Base-by-base conservation (phyloP, 2,113 vertebrate genomes). In the Neolamprologus toae region DNA sequence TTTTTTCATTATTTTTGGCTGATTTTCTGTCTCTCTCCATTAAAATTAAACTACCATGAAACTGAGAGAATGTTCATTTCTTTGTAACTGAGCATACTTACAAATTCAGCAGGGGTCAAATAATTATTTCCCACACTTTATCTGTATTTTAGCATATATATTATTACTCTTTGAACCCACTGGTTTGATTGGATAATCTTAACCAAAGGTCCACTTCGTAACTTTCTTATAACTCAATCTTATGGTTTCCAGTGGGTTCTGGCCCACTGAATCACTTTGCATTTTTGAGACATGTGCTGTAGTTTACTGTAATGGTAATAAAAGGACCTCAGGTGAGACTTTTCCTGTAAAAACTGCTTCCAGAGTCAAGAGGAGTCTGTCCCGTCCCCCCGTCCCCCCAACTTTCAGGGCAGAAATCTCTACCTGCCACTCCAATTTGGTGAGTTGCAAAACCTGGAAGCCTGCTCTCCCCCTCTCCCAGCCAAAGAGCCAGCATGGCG, bases 381-480 rank as follows among this genome's bases (percentile, higher is more conserved):
- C 23, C 23, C 23, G 23, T 23, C 23, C 23, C 23, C 23, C 23
- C 23, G 23, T 23, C 23, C 54, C 57, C 17, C 17, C 1, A 49
- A 4, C 31, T 68, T 57, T 47, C n/a, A 17, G 3, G 8, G 8
- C 12, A 61, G 11, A 17, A n/a, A 40, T 49, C 54, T 81, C 21
- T 94, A 99, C 98, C 98, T 96, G 98, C 98, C 7, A 99, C 98
- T 47, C 98, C 98, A 4, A 99, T 55, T 92, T 99, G 98, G 93
- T 99, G 98, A 2, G 97, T 98, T 5, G 98, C 98, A 0, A 96
- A 99, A 3, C 90, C 95, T 0, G 98, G 98, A 17, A 98, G 95
- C 35, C 97, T 94, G 97, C 96, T 98, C 40, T 96, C 93, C 14
- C 97, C 98, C 6, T 96, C 92, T 5, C 94, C 97, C 89, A 98